A percentile compares a stretch with the other conserved stretches of the same genome.
phyloP scores from a whole-genome alignment of 2,113 vertebrate genomes.

The Nyctibius bracteatus region DNA sequence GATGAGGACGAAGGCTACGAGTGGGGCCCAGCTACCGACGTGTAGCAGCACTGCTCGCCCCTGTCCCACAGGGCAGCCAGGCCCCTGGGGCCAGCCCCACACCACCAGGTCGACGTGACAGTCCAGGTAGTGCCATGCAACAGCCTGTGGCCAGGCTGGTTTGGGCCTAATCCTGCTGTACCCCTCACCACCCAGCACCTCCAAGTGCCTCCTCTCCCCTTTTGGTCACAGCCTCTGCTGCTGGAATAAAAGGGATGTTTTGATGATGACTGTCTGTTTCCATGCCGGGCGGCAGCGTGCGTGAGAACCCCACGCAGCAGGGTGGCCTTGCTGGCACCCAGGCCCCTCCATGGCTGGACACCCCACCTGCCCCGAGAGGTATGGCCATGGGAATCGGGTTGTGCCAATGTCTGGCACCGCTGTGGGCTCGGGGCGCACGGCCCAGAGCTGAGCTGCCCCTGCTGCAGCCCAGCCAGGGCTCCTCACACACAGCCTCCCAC shows the following conservation, averaged over 20 bases:
- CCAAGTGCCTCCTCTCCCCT: not conserved
- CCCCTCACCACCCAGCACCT: not conserved
- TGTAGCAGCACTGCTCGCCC: slow-evolving; percentile 59
- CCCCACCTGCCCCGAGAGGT: accelerated
- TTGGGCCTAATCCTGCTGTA: not conserved
- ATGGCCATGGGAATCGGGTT: accelerated
- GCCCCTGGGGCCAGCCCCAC: not conserved
- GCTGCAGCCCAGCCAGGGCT: not conserved
- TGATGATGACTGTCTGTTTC: accelerated
- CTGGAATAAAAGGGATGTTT: slow-evolving; percentile 28
- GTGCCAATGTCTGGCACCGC: accelerated
- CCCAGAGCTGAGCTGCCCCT: not conserved
- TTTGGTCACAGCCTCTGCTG: not conserved
- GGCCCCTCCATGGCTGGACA: accelerated
- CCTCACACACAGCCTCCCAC: not conserved
- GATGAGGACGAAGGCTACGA: slow-evolving; percentile 77
- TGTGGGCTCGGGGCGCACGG: accelerated
- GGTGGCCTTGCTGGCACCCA: not conserved
- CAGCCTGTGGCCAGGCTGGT: not conserved
- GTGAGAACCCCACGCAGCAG: not conserved
- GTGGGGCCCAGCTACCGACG: slow-evolving; percentile 93
- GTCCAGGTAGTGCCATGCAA: not conserved
- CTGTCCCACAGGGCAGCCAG: not conserved
- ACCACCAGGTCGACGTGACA: accelerated
- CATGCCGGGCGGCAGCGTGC: accelerated